phyloP scores from a whole-genome alignment of 2,797 vertebrate species.

The Tiaroga cobitis region DNA sequence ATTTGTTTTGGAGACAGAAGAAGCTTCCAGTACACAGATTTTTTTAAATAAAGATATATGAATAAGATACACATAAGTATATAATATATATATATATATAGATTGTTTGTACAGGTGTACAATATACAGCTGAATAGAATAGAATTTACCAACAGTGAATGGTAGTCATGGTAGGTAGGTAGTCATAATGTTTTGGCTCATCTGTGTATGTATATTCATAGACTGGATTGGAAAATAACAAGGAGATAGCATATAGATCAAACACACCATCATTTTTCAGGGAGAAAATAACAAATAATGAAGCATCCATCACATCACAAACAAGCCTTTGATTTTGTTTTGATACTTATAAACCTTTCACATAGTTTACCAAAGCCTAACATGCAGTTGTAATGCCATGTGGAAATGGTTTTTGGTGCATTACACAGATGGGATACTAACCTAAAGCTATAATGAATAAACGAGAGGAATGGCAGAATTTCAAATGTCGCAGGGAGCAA shows the following conservation, averaged over 20 bases:
- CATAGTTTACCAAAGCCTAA: conserved; percentile 72
- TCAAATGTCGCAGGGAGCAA: conserved; percentile 36
- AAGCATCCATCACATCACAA: conserved; percentile 10
- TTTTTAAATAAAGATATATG: too few relatives aligned
- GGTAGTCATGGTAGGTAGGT: background rate
- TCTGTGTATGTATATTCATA: background rate
- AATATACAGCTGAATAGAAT: too few relatives aligned
- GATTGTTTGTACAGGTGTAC: too few relatives aligned
- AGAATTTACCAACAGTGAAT: too few relatives aligned
- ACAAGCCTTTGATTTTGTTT: conserved; percentile 48
- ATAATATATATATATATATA: too few relatives aligned
- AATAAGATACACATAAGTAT: too few relatives aligned
- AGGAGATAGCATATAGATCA: background rate
- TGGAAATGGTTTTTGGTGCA: conserved; percentile 54
- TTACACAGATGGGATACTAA: conserved; percentile 28
- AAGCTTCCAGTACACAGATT: too few relatives aligned
- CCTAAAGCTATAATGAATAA: conserved; percentile 12
- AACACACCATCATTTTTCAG: background rate
- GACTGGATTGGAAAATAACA: background rate
- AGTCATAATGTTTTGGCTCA: background rate
- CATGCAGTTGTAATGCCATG: conserved; percentile 74
- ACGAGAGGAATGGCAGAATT: background rate
- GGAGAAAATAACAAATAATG: background rate
- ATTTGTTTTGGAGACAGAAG: too few relatives aligned
- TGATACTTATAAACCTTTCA: conserved; percentile 59